Evolutionary conservation across 2,113 vertebrate species (phyloP), one percentile per base, ranked within the genome.

Genomic region (Ceyx cyanopectus): DNA sequence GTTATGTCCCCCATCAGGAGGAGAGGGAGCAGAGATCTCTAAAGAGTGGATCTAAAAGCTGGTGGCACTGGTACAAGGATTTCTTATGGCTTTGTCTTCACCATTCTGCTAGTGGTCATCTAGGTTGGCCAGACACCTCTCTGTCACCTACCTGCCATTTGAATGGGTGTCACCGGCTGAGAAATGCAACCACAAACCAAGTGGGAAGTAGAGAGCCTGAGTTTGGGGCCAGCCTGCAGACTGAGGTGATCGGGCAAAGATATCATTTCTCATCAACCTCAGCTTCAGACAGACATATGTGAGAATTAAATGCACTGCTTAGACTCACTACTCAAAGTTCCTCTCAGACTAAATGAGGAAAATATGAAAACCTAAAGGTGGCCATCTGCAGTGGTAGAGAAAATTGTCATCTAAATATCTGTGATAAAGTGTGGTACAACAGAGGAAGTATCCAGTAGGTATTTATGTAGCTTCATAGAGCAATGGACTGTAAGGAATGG

Each of bases 21-120:
- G 26, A 83, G 27, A 69, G 24, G 32, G 21, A 81, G 7, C 46
- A 74, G 61, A 84, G 5, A 5, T 69, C 22, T 60, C 30, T 21
- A 24, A 32, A 14, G 16, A 46, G 16, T 0, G 1, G 23, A 7
- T 13, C 24, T 46, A 50, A 62, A 18, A 34, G 3, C 20, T 1
- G 5, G 7, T 8, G 16, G 8, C 63, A 60, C 30, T 41, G 20
- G 16, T 13, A 56, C 17, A 26, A 61, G 34, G 7, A 32, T 60
- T 69, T 72, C 0, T 0, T 30, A 18, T 43, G 48, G 13, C 6
- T 70, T 29, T 29, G n/a, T 74, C 29, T 22, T 37, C 18, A 7
- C 21, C 2, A 0, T 48, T 27, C 13, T 75, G 4, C 14, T 3
- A 7, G 34, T 53, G 40, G 21, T 3, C 19, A 40, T 48, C 22